These are phyloP conservation scores for Lacanobia wlatinum DNA, from an alignment of 2,888 invertebrate genomes.

Conservation along the genomic window DNA sequence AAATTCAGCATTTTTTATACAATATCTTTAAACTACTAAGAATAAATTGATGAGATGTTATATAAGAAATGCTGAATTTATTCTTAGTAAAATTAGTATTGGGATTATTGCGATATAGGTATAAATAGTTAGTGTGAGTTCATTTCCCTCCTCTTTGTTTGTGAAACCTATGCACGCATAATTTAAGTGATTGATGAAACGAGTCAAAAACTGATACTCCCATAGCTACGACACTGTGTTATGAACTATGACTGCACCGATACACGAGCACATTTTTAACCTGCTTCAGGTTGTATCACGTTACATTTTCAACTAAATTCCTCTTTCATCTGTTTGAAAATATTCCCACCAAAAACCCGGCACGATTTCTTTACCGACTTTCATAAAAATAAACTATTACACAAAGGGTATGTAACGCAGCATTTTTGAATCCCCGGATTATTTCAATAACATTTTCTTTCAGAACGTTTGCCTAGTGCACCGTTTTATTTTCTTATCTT, in stretches of 20 bases:
- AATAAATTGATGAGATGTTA: too few relatives aligned
- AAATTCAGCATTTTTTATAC: too few relatives aligned
- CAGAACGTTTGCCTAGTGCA: slow-evolving; percentile 73
- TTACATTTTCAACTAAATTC: neutral
- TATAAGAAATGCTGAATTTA: neutral
- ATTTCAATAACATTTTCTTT: slow-evolving; percentile 70
- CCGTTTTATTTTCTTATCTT: slow-evolving; percentile 81
- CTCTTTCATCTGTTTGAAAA: slow-evolving; percentile 2
- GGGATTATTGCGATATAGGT: too few relatives aligned
- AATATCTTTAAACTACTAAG: too few relatives aligned
- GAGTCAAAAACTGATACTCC: neutral
- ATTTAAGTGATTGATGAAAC: neutral
- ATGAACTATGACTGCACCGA: neutral
- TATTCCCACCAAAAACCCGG: slow-evolving; percentile 2
- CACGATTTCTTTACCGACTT: slow-evolving; percentile 29
- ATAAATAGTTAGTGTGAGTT: too few relatives aligned
- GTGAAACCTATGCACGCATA: too few relatives aligned
- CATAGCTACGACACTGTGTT: neutral
- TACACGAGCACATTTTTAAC: neutral
- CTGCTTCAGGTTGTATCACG: neutral
- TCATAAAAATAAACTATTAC: slow-evolving; percentile 49
- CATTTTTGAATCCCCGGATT: slow-evolving; percentile 59
- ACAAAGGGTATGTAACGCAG: slow-evolving; percentile 42
- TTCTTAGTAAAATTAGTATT: neutral
- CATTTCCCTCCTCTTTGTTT: too few relatives aligned